Evolutionary conservation across 1,140 invertebrate genomes (phyloP).

Genomic region (Achroia grisella): DNA sequence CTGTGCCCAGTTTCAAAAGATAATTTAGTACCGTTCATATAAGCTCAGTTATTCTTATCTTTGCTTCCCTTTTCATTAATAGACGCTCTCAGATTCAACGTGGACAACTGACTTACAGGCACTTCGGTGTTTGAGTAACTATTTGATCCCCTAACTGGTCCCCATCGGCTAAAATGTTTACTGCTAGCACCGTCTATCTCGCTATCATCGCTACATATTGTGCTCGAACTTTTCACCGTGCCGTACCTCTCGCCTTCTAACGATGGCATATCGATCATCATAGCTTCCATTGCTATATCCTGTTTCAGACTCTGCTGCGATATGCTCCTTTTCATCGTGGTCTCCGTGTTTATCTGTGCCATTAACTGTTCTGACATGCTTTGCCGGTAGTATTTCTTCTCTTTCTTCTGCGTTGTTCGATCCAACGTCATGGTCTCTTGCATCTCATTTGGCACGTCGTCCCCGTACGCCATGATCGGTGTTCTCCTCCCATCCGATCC

Average conservation of each 20-base stretch:
- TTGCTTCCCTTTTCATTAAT: slow-evolving; percentile 22
- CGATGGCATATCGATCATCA: slow-evolving; percentile 56
- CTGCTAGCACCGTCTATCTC: slow-evolving; percentile 19
- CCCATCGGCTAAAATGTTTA: slow-evolving; percentile 49
- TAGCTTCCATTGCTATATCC: slow-evolving; percentile 51
- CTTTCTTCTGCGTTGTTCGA: slow-evolving; percentile 4
- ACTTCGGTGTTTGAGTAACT: slow-evolving; percentile 43
- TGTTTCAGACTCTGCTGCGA: slow-evolving; percentile 57
- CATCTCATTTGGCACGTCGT: slow-evolving; percentile 25
- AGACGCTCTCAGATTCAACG: slow-evolving; percentile 38
- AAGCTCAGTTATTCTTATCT: slow-evolving; percentile 15
- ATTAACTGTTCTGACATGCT: slow-evolving; percentile 48
- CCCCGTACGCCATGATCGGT: slow-evolving; percentile 56
- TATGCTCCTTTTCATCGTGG: slow-evolving; percentile 39
- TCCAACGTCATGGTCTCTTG: slow-evolving; percentile 24
- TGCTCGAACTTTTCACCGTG: slow-evolving; percentile 33
- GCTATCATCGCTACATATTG: slow-evolving; percentile 18
- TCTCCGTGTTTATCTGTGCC: slow-evolving; percentile 17
- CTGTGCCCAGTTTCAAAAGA: too few species aligned
- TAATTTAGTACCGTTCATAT: too few species aligned
- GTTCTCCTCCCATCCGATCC: slow-evolving; percentile 27
- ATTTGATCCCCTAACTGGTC: slow-evolving; percentile 48
- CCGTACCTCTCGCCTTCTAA: slow-evolving; percentile 34
- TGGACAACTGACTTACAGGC: slow-evolving; percentile 56
- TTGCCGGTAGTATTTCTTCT: slow-evolving; percentile 41